These are phyloP conservation scores for Copsychus sechellarum DNA, from an alignment of 2,113 vertebrate species.

Conservation along the genomic window DNA sequence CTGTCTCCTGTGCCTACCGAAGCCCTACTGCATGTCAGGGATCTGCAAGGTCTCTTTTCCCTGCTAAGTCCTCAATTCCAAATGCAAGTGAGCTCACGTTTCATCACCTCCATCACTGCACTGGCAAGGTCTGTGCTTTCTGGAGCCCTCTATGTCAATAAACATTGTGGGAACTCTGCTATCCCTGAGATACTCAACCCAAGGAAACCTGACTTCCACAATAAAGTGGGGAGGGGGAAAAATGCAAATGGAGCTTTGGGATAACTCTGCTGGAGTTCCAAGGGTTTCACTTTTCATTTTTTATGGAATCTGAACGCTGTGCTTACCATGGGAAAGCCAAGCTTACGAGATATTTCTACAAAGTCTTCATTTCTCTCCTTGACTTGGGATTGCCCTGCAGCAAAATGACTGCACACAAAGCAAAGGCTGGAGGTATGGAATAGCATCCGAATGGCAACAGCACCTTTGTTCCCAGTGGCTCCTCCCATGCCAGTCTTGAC, in stretches of 20 bases:
- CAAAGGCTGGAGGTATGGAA: slow-evolving; percentile 98
- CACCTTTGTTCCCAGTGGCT: slow-evolving; percentile 97
- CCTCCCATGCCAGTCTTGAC: slow-evolving; percentile 99
- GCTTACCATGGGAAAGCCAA: slow-evolving; percentile 95
- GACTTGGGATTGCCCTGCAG: slow-evolving; percentile 96
- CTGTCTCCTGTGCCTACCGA: neutral
- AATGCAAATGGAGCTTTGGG: neutral
- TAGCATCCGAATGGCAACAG: slow-evolving; percentile 92
- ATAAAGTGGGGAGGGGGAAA: neutral
- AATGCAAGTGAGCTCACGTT: neutral
- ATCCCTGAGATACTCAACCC: neutral
- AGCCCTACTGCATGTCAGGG: neutral
- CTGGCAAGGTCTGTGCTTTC: neutral
- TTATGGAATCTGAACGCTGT: neutral
- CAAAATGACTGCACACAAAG: slow-evolving; percentile 97
- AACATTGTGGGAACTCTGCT: neutral
- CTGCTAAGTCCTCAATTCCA: neutral
- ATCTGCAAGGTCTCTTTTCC: neutral
- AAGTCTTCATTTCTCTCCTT: slow-evolving; percentile 98
- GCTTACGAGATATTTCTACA: slow-evolving; percentile 89
- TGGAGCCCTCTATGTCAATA: neutral
- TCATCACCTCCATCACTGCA: neutral
- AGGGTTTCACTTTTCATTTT: neutral
- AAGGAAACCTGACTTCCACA: neutral
- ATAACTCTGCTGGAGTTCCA: neutral